phyloP scores from a whole-genome alignment of 1,140 invertebrate species.

The Lethocerus indicus region DNA sequence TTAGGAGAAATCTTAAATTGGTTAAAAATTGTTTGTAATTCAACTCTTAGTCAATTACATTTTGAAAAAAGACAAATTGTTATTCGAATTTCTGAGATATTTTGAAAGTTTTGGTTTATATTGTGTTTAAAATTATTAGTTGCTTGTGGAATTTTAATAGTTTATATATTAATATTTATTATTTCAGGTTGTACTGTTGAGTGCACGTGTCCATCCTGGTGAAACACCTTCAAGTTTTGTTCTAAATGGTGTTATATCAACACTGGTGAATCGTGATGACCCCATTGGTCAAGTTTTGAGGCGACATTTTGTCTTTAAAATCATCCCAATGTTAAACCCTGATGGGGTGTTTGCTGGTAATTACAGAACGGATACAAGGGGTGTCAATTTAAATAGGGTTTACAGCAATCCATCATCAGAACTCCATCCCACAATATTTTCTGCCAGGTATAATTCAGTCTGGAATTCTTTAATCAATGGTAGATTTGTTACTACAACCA shows the following conservation, averaged over 20 bases:
- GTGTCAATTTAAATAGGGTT: constrained; percentile 77
- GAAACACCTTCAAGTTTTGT: constrained; percentile 91
- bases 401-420: constrained; percentile 57
- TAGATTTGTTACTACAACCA: too few relatives aligned
- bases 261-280: constrained; percentile 54
- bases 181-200: constrained; percentile 61
- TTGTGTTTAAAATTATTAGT: not conserved
- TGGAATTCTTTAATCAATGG: too few relatives aligned
- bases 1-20: too few relatives aligned
- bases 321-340: constrained; percentile 85
- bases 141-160: not conserved
- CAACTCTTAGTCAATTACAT: not conserved
- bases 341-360: constrained; percentile 81
- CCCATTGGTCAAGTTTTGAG: constrained; percentile 51
- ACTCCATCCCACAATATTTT: constrained; percentile 69
- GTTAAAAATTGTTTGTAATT: too few relatives aligned
- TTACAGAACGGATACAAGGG: constrained; percentile 75
- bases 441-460: constrained; percentile 41
- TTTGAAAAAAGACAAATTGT: not conserved
- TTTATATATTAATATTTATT: not conserved
- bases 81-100: not conserved
- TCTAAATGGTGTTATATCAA: constrained; percentile 77
- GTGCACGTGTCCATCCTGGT: constrained; percentile 80
- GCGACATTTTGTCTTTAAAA: constrained; percentile 72
- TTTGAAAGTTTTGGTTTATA: not conserved